Evolutionary conservation across 1,140 invertebrate genomes (phyloP).

Genomic region (Rhizoglyphus robini): DNA sequence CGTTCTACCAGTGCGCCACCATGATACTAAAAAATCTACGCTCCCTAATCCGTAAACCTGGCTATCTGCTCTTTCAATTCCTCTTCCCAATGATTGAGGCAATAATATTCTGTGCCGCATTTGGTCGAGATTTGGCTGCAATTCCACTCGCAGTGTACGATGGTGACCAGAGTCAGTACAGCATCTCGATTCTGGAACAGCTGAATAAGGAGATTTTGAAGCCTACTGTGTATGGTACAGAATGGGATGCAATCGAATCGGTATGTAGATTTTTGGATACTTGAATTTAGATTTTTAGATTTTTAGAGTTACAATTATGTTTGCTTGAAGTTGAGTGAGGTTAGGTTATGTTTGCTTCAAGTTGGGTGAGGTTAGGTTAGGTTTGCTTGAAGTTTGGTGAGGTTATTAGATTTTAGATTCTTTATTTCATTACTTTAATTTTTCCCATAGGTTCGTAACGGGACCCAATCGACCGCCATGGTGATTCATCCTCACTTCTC

Average conservation of each 20-base stretch:
- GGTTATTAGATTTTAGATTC: too few relatives aligned
- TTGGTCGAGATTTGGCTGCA: slow-evolving; percentile 70
- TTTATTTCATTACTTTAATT: too few relatives aligned
- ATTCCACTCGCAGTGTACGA: slow-evolving; percentile 63
- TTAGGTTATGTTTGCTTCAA: too few relatives aligned
- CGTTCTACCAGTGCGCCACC: neutral
- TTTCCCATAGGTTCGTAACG: too few relatives aligned
- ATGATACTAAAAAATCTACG: slow-evolving; percentile 20
- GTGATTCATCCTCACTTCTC: slow-evolving; percentile 20
- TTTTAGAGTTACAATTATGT: too few relatives aligned
- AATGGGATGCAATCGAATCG: neutral
- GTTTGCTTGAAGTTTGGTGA: too few relatives aligned
- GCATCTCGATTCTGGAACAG: neutral
- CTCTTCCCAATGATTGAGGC: slow-evolving; percentile 76
- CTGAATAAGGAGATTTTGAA: neutral
- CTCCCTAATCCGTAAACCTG: slow-evolving; percentile 14
- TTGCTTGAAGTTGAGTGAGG: too few relatives aligned
- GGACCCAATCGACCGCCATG: slow-evolving; percentile 20
- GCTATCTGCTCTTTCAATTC: slow-evolving; percentile 55
- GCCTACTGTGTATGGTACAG: neutral
- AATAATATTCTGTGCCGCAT: slow-evolving; percentile 82
- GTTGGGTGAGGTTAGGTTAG: too few relatives aligned
- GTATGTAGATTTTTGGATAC: too few relatives aligned
- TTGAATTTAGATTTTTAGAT: too few relatives aligned
- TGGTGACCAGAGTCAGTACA: slow-evolving; percentile 26